Conservation (phyloP, 2,888 invertebrate genomes). For the Camptogramma bilineatum region DNA sequence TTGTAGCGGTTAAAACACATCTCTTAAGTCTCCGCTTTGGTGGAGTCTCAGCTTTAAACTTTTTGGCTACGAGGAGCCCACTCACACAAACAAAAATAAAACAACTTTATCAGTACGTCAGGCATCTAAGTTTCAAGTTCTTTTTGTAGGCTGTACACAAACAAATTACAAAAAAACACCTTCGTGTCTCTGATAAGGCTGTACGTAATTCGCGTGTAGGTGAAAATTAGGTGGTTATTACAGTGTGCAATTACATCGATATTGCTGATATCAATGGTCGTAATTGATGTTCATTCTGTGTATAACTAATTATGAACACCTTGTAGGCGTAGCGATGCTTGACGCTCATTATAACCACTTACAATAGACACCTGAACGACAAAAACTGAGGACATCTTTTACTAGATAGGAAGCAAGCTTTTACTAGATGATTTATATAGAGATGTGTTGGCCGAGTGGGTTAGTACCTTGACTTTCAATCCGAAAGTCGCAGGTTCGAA, state of each 20-base stretch:
- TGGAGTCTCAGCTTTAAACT: too few species aligned
- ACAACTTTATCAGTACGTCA: too few species aligned
- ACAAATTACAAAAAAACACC: slow-evolving; percentile 17
- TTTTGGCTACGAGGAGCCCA: too few species aligned
- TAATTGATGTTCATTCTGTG: slow-evolving; percentile 26
- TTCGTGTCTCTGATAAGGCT: slow-evolving; percentile 41
- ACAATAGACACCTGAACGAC: slow-evolving; percentile 25
- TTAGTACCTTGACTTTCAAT: too few species aligned
- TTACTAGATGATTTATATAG: too few species aligned
- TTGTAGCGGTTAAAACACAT: too few species aligned
- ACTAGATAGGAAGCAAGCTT: too few species aligned
- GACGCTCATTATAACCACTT: slow-evolving; percentile 24
- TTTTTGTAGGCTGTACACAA: background rate
- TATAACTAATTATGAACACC: slow-evolving; percentile 59
- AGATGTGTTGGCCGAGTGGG: too few species aligned
- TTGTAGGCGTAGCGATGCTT: slow-evolving; percentile 47
- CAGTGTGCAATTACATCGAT: slow-evolving; percentile 59
- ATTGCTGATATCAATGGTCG: slow-evolving; percentile 55
- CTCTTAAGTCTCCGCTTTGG: too few species aligned
- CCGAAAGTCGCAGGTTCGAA: too few species aligned
- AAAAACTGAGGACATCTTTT: background rate
- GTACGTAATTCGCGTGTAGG: slow-evolving; percentile 56
- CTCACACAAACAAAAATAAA: too few species aligned
- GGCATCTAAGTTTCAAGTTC: too few species aligned
- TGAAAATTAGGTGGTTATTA: slow-evolving; percentile 62